phyloP scores from a whole-genome alignment of 2,888 invertebrate species.

The Elegia similella region DNA sequence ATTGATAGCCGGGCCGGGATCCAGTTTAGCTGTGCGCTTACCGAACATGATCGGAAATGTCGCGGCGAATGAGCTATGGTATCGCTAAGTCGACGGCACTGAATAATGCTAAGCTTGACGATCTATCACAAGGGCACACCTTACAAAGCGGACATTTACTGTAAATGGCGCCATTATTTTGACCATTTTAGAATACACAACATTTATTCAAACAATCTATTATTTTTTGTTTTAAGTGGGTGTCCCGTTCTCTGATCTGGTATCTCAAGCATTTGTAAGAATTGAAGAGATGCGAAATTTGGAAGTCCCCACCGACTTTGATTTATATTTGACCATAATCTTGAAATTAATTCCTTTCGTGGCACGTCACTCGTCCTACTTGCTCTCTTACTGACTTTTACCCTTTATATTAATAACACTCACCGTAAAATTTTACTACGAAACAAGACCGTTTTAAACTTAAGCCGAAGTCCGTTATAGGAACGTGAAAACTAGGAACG shows the following conservation, averaged over 20 bases:
- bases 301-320: background rate
- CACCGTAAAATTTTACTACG: slow-evolving; percentile 50
- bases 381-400: background rate
- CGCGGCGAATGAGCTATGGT: slow-evolving; percentile 17
- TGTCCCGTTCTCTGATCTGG: slow-evolving; percentile 3
- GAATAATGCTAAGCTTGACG: slow-evolving; percentile 19
- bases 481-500: slow-evolving; percentile 57
- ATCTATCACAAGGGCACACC: slow-evolving; percentile 18
- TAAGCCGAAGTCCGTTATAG: slow-evolving; percentile 61
- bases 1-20: slow-evolving; percentile 11
- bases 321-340: background rate
- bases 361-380: background rate
- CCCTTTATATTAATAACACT: background rate
- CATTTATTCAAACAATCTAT: slow-evolving; percentile 10
- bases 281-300: background rate
- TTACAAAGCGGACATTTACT: slow-evolving; percentile 9
- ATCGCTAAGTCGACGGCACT: slow-evolving; percentile 14
- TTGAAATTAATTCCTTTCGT: background rate
- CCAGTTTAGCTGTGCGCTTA: slow-evolving; percentile 8
- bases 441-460: slow-evolving; percentile 64
- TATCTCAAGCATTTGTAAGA: background rate
- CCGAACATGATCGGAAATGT: slow-evolving; percentile 18
- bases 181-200: slow-evolving; percentile 6
- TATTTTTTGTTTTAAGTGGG: background rate
- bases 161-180: slow-evolving; percentile 10